Conservation (phyloP, 2,888 invertebrate genomes). For the Polydrusus cervinus region DNA sequence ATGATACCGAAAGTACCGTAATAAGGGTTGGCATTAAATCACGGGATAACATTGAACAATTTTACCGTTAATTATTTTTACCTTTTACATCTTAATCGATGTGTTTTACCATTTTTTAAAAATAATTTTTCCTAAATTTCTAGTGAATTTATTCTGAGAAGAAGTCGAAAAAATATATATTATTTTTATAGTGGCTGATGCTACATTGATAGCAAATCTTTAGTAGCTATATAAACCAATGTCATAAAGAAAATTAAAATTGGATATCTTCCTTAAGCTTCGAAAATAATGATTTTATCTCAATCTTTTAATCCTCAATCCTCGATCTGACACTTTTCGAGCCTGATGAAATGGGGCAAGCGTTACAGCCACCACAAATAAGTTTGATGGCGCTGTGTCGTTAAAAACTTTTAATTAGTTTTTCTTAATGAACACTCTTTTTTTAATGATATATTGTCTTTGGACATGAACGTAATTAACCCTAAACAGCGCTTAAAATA, state of each 20-base stretch:
- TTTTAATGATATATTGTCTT: not conserved
- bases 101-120: too few relatives aligned
- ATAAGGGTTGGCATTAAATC: too few relatives aligned
- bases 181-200: too few relatives aligned
- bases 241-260: not conserved
- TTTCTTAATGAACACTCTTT: slow-evolving; percentile 7
- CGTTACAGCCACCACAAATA: slow-evolving; percentile 1
- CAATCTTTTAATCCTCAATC: slow-evolving; percentile 28
- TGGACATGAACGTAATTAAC: slow-evolving; percentile 10
- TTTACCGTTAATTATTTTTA: too few relatives aligned
- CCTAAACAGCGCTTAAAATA: not conserved
- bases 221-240: too few relatives aligned
- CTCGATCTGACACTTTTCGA: slow-evolving; percentile 29
- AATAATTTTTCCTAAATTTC: too few relatives aligned
- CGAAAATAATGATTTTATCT: not conserved
- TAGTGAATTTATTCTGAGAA: too few relatives aligned
- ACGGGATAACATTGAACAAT: too few relatives aligned
- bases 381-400: slow-evolving; percentile 10
- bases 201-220: too few relatives aligned
- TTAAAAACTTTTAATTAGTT: slow-evolving; percentile 24
- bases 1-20: too few relatives aligned
- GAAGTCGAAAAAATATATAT: too few relatives aligned
- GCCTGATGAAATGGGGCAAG: slow-evolving; percentile 1
- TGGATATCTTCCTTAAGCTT: not conserved
- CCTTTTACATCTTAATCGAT: too few relatives aligned